Conservation (phyloP, 2,888 invertebrate species). For the Torymus texanus region DNA sequence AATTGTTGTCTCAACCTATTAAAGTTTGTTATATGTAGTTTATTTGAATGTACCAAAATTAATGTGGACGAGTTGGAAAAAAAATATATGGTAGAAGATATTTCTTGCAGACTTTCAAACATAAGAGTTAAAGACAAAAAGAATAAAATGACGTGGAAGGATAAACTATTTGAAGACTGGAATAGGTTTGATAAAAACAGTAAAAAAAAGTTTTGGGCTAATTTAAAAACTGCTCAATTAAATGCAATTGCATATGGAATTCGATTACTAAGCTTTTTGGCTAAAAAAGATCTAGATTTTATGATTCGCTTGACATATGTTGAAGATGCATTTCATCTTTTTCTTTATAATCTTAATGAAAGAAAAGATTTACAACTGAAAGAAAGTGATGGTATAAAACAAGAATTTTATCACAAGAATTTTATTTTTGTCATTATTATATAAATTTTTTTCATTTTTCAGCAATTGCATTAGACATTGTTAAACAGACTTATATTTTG, state of each 20-base stretch:
- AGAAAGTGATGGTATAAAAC: slow-evolving; percentile 68
- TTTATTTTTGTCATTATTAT: slow-evolving; percentile 3
- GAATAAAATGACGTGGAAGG: slow-evolving; percentile 30
- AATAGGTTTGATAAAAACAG: slow-evolving; percentile 52
- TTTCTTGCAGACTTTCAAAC: slow-evolving; percentile 25
- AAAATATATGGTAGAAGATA: slow-evolving; percentile 17
- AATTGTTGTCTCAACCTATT: slow-evolving; percentile 67
- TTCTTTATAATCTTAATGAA: slow-evolving; percentile 63
- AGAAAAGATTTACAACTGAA: slow-evolving; percentile 64
- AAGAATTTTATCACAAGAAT: slow-evolving; percentile 1
- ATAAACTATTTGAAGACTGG: slow-evolving; percentile 55
- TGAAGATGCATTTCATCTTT: slow-evolving; percentile 67
- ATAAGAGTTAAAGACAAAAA: slow-evolving; percentile 19
- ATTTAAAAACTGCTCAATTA: slow-evolving; percentile 62
- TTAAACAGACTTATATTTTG: slow-evolving; percentile 65
- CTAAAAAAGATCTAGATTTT: slow-evolving; percentile 68
- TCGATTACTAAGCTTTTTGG: slow-evolving; percentile 67
- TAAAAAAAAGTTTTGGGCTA: slow-evolving; percentile 62
- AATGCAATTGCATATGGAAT: slow-evolving; percentile 66
- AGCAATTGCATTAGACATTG: slow-evolving; percentile 66
- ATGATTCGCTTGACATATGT: slow-evolving; percentile 66
- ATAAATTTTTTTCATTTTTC: slow-evolving; percentile 39
- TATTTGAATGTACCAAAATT: slow-evolving; percentile 66
- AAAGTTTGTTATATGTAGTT: slow-evolving; percentile 64
- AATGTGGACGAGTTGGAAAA: slow-evolving; percentile 60